Conservation (phyloP, 2,888 invertebrate genomes). For the Agrochola litura region DNA sequence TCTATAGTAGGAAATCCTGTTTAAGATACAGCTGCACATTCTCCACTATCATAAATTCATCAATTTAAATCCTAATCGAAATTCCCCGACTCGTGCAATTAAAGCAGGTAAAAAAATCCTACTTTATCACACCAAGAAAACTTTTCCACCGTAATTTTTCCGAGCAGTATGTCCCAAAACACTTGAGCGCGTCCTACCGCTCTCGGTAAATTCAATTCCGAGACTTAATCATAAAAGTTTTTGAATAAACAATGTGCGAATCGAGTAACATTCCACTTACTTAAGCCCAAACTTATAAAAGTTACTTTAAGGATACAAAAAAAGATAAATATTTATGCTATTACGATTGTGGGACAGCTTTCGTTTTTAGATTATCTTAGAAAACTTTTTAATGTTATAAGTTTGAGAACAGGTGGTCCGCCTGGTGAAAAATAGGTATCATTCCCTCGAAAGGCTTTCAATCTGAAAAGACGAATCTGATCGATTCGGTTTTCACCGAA, state of each 20-base stretch:
- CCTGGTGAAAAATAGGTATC: neutral
- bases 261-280: conserved; percentile 65
- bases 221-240: conserved; percentile 80
- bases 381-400: conserved; percentile 6
- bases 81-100: neutral
- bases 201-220: conserved; percentile 74
- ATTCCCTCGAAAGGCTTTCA: neutral
- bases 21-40: neutral
- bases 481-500: too few species aligned
- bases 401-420: conserved; percentile 5
- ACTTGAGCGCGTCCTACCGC: conserved; percentile 57
- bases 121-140: neutral
- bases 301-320: conserved; percentile 30
- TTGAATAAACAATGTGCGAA: conserved; percentile 77
- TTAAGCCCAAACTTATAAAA: conserved; percentile 52
- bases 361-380: neutral
- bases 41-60: neutral
- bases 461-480: neutral
- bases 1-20: neutral
- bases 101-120: neutral
- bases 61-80: neutral
- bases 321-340: conserved; percentile 49
- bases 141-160: neutral
- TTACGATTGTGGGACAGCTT: conserved; percentile 22
- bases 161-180: conserved; percentile 49